Base-by-base conservation (phyloP, 2,888 invertebrate genomes). In the Rhingia campestris region DNA sequence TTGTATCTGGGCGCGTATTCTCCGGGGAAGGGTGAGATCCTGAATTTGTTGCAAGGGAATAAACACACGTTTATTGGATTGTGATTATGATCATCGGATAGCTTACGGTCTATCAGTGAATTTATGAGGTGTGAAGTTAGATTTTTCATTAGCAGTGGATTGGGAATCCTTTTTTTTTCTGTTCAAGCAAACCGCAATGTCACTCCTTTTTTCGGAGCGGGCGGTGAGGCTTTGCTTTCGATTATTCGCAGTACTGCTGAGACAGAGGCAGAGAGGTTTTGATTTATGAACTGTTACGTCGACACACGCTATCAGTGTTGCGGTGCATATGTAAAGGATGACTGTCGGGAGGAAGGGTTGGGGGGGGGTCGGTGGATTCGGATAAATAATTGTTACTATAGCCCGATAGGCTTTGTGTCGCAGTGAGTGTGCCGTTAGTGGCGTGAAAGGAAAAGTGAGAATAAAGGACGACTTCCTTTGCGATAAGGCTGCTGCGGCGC, bases 21-120 rank as follows among this genome's bases (percentile, higher is more conserved):
- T 49, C 47, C 56, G 39, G 32, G 35, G 35, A 6, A 33, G n/a
- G 51, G 54, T 6, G 14, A 35, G 32, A n/a, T 67, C 61, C 67
- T 63, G 74, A 80, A 80, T 84, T 74, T 74, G 82, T 82, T 70
- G 74, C 74, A 56, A 37, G 84, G 69, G 66, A 70, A 72, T 80
- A 84, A 84, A 80, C 75, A 80, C 75, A 75, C 79, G 74, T 84
- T 84, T 84, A 84, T 84, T 84, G 80, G 80, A 80, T 80, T 84
- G 74, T 75, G 84, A 84, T 84, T 84, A 80, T 75, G 69, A 80
- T 84, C 84, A 80, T 84, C 69, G 74, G 77, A 80, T 74, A 72
- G 70, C 80, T 80, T 79, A 79, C 69, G 53, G 77, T 79, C 79
- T 82, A 74, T 82, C 79, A 59, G 64, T 82, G 74, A 82, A 82